Percentiles rank a stretch among this genome's conserved stretches.
Evolutionary conservation across 2,797 vertebrate species (phyloP).

Genomic region (Alcedo atthis): DNA sequence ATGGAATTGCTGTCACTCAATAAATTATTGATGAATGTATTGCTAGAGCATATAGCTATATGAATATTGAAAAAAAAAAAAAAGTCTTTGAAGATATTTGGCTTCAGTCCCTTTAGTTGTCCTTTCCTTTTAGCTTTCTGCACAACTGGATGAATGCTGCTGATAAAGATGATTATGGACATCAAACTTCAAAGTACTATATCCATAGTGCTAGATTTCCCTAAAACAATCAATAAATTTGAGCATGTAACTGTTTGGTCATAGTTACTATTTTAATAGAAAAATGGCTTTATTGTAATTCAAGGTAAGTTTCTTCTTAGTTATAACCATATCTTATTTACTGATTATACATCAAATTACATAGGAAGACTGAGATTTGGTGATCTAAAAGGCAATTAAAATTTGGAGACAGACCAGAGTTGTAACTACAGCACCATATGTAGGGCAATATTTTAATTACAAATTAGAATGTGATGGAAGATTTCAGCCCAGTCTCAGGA

Average conservation of each 20-base stretch:
- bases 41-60: neutral
- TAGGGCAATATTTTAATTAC: conserved; percentile 2
- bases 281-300: neutral
- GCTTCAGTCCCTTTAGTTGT: conserved; percentile 9
- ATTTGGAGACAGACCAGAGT: conserved; percentile 7
- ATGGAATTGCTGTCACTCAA: conserved; percentile 16
- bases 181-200: conserved; percentile 10
- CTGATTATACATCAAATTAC: neutral
- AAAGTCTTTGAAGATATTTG: conserved; percentile 30
- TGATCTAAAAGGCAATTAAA: conserved; percentile 16
- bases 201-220: neutral
- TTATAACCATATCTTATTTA: neutral
- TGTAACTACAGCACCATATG: neutral
- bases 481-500: neutral
- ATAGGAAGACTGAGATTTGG: neutral
- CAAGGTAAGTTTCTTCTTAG: neutral
- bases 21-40: neutral
- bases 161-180: conserved; percentile 17
- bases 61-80: neutral
- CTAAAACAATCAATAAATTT: neutral
- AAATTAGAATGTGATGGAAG: neutral
- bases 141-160: neutral
- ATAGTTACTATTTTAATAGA: neutral
- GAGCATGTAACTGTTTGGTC: neutral
- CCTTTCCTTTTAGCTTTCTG: conserved; percentile 4